Evolutionary conservation across 2,888 invertebrate genomes (phyloP), one percentile per base, ranked within the genome.

Genomic region (Ypsolopha sequella): DNA sequence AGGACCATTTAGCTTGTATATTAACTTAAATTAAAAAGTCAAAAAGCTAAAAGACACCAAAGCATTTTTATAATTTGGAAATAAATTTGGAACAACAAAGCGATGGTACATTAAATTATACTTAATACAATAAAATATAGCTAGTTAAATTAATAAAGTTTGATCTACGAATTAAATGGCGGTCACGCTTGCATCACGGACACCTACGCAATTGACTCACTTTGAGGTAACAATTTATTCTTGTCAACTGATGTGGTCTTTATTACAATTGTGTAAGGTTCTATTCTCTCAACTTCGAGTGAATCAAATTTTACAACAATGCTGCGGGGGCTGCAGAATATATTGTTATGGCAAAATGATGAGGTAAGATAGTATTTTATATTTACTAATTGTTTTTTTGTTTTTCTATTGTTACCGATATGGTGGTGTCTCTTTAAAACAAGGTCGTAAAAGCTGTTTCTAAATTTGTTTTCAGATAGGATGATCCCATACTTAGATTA

Each of bases 331-430:
- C 76, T 63, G 9, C 9, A 59, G 65, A 69, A 76, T 73, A 66
- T 75, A 76, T 75, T 73, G 73, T 74, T 69, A 68, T 64, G 57
- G 8, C 39, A 56, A 58, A 58, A 60, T 55, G 65, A 74, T 79
- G 78, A 80, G 68, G 77, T 73, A 74, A 69, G 38, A 36, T 6
- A 38, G 67, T 71, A 66, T 63, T 71, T 73, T 73, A n/a, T 14
- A 10, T 41, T 41, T 10, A 77, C 69, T 81, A 77, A 82, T 80
- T 79, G 73, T 73, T 49, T 2, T 77, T 74, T 74, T 75, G 73
- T 78, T 24, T 76, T 69, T 60, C 70, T 66, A 76, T 81, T 82
- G 80, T 82, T 80, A 65, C 77, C 76, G 77, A 79, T 82, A 80
- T 70, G 75, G 70, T 63, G 55, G 61, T 56, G 58, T 66, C 63